Base-by-base conservation (phyloP, 2,113 vertebrate genomes). In the Panthera tigris region DNA sequence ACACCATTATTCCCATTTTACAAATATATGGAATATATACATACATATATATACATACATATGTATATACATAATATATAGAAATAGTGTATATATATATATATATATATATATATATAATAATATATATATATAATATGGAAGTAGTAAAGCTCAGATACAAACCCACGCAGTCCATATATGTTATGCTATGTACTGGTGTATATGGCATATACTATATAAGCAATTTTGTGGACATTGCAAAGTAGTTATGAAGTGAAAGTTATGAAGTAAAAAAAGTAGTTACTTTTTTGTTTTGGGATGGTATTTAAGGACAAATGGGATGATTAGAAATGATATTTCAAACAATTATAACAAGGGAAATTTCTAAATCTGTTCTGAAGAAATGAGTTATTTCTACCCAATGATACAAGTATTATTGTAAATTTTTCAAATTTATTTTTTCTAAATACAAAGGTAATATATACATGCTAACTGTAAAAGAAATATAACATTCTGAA, bases 361-460 rank as follows among this genome's bases (percentile, higher is more conserved):
- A 61, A 33, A 96, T 79, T 33, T 78, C 41, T 83, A 92, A 83
- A 94, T 95, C 5, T 81, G 48, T 18, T 33, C 11, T 71, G 25
- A 86, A 78, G 84, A 93, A 96, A 79, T 12, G 39, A 69, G 7
- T 81, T 88, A 69, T 31, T 93, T 87, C 16, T 78, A 85, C 0
- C 36, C 15, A 52, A 25, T 57, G 11, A 33, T 39, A 68, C 4
- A 88, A 66, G 2, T 74, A 86, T 50, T 8, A 25, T n/a, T 29
- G 23, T 91, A 93, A 93, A 91, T 63, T 61, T 89, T 63, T 78
- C 55, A 61, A 92, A 0, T 55, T 83, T 91, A 0, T 63, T 84
- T 93, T 92, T 92, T 83, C 93, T 85, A 41, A 81, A 89, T 41
- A 85, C 36, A 95, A 92, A 95, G 66, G 48, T 2, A 93, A 93